These are phyloP conservation scores for Casuarius casuarius DNA, from an alignment of 2,113 vertebrate genomes.

Conservation along the genomic window DNA sequence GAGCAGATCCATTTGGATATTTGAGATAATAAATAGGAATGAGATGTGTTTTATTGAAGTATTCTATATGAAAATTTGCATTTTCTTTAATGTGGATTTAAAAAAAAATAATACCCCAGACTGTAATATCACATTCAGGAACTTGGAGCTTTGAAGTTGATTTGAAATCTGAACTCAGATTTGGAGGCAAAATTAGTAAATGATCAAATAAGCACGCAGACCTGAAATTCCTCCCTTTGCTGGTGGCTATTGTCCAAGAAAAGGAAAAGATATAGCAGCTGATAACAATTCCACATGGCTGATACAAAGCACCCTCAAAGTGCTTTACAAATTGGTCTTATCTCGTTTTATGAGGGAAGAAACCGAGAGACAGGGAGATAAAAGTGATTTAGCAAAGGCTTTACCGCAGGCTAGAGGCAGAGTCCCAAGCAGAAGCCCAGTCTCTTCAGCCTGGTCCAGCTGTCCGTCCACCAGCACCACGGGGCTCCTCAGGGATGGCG, in stretches of 20 bases:
- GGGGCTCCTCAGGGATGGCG: not conserved
- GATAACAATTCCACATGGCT: not conserved
- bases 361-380: not conserved
- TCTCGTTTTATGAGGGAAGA: not conserved
- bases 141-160: not conserved
- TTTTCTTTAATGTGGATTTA: not conserved
- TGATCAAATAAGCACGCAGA: not conserved
- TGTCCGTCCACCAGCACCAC: rapidly evolving
- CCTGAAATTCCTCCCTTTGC: not conserved
- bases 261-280: not conserved
- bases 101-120: not conserved
- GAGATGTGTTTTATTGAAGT: not conserved
- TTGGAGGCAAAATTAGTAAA: not conserved
- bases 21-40: not conserved
- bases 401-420: not conserved
- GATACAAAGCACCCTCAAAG: not conserved
- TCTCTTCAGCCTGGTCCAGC: not conserved
- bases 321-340: not conserved
- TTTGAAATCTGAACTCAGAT: not conserved
- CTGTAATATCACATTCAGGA: not conserved
- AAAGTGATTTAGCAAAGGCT: not conserved
- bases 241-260: not conserved
- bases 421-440: not conserved
- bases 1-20: not conserved
- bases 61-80: not conserved